Conservation (phyloP, 1,140 invertebrate genomes). For the Apis cerana region DNA sequence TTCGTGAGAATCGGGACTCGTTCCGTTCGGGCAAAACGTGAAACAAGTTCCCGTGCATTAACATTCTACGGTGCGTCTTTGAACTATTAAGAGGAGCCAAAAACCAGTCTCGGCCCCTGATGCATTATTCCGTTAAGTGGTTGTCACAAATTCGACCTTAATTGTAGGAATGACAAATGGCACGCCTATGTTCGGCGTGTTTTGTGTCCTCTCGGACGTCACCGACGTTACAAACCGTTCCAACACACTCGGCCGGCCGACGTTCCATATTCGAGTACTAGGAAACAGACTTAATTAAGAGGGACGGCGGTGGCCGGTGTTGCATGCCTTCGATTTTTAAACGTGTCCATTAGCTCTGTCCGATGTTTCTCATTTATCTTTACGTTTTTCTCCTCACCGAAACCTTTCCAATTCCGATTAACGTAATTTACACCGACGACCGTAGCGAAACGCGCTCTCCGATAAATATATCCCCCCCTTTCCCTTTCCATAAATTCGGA, state of each 20-base stretch:
- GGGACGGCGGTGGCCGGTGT: constrained; percentile 23
- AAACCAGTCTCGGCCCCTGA: constrained; percentile 64
- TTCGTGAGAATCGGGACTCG: constrained; percentile 49
- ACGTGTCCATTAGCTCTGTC: constrained; percentile 49
- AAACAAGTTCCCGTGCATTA: constrained; percentile 19
- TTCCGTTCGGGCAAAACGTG: constrained; percentile 5
- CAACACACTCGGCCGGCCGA: constrained; percentile 42
- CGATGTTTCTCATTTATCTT: constrained; percentile 41
- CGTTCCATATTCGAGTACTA: constrained; percentile 57
- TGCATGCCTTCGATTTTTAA: constrained; percentile 53
- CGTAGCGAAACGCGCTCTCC: too few species aligned
- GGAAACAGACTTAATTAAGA: constrained; percentile 57
- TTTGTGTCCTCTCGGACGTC: constrained; percentile 62
- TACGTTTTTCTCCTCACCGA: background rate
- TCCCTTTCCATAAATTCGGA: background rate
- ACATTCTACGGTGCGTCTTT: constrained; percentile 50
- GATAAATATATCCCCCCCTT: background rate
- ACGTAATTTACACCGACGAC: background rate
- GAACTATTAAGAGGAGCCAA: constrained; percentile 65
- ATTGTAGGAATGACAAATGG: constrained; percentile 75
- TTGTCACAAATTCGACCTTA: constrained; percentile 77
- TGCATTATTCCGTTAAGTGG: constrained; percentile 76
- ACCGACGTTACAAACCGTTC: constrained; percentile 53
- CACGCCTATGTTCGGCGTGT: constrained; percentile 61
- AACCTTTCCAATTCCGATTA: background rate